Evolutionary conservation across 2,113 vertebrate genomes (phyloP), one percentile per base, ranked within the genome.

Genomic region (Heterocephalus glaber): DNA sequence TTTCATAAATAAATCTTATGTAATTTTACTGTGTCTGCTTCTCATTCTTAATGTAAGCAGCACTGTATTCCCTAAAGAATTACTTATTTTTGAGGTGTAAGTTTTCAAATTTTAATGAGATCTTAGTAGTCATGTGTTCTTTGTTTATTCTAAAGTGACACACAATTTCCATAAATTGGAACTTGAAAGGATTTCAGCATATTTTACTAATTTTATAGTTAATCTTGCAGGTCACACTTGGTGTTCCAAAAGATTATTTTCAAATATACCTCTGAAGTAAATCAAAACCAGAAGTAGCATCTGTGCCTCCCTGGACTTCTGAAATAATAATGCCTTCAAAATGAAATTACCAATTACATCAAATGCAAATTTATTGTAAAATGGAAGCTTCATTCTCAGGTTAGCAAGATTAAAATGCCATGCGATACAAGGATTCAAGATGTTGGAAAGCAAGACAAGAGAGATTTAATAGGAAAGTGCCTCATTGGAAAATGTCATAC

Each of bases 111-210:
- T 68, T 89, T 60, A 89, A 63, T 44, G 76, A 10, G 20, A 54
- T 65, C 17, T 12, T 54, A 90, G 76, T 41, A 86, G 60, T 4
- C 9, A 86, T 65, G 16, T 70, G 30, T 7, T 74, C 95, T 89
- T 19, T 38, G 47, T 58, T 96, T 49, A 47, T 95, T 0, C 77
- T 97, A 33, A 72, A 92, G 12, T 76, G 61, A 41, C 60, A n/a
- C 19, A 24, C 65, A 6, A 65, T 68, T 77, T 56, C 7, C 86
- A 66, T 52, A 47, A 95, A 85, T 63, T 89, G 41, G 70, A 95
- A 93, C 87, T 74, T 82, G 93, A 95, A 97, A 96, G 72, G 20
- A 96, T 95, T 52, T 26, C 49, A 65, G 8, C 54, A 60, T 54
- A 19, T 8, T 86, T 66, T 44, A 44, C 49, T 65, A 16, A 81